Conservation (phyloP, 2,797 vertebrate species). For the Clarias fuscus region DNA sequence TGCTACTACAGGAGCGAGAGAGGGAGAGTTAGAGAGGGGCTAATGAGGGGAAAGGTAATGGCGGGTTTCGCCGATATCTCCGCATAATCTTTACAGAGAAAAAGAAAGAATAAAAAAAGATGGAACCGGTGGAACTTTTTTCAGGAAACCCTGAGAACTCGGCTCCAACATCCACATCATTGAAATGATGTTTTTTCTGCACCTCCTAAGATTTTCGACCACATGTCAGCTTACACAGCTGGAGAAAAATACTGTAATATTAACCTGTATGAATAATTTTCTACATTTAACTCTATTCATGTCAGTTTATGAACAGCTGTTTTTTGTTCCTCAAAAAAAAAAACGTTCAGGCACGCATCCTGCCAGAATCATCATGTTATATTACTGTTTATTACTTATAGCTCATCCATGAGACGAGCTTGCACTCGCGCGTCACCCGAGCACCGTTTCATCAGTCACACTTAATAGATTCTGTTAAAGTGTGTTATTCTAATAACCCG, state of each 20-base stretch:
- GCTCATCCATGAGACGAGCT: not conserved
- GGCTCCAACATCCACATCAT: too few relatives aligned
- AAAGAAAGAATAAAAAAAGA: not conserved
- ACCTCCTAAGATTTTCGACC: not conserved
- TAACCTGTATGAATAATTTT: not conserved
- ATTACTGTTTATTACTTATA: not conserved
- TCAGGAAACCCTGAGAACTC: not conserved
- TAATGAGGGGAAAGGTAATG: not conserved
- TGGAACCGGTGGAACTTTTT: not conserved
- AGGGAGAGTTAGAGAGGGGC: not conserved
- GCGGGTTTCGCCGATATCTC: not conserved
- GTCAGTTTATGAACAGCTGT: not conserved
- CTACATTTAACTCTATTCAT: not conserved
- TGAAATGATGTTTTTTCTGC: not conserved
- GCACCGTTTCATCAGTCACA: not conserved
- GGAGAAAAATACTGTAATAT: not conserved
- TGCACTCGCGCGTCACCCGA: not conserved
- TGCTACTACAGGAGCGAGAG: slow-evolving; percentile 42
- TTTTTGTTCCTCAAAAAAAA: not conserved
- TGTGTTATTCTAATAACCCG: not conserved
- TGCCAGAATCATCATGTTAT: not conserved
- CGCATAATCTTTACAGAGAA: not conserved
- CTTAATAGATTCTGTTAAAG: not conserved
- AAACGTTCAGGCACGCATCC: not conserved
- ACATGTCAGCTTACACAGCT: not conserved